A percentile compares a stretch with the other conserved stretches of the same genome.
phyloP scores from a whole-genome alignment of 2,113 vertebrate species.

The Gila orcuttii region DNA sequence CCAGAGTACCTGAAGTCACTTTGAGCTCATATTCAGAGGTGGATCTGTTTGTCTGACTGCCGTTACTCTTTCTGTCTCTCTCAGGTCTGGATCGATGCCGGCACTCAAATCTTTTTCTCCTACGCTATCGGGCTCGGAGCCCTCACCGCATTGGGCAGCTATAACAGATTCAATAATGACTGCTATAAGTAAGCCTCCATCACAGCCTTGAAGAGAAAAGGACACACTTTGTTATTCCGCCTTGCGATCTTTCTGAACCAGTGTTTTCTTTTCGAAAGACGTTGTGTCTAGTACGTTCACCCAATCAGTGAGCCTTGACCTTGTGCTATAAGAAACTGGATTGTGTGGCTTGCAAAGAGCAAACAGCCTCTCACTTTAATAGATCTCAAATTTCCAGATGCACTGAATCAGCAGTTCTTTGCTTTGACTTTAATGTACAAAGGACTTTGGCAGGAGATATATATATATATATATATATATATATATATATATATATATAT shows the following conservation, averaged over 20 bases:
- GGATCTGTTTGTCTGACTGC: not conserved
- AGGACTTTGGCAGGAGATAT: not conserved
- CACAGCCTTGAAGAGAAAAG: conserved; percentile 14
- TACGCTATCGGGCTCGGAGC: conserved; percentile 84
- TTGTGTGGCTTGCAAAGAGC: not conserved
- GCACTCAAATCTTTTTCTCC: conserved; percentile 82
- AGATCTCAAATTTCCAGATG: not conserved
- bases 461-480: conserved; percentile 4
- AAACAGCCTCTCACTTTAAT: not conserved
- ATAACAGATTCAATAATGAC: conserved; percentile 84
- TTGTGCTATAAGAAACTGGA: conserved; percentile 39
- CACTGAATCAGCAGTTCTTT: conserved; percentile 6
- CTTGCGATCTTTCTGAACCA: not conserved
- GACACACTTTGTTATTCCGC: not conserved
- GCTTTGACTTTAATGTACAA: not conserved
- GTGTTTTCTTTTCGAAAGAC: not conserved
- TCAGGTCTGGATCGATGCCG: conserved; percentile 83
- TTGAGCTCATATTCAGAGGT: not conserved
- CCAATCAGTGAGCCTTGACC: not conserved
- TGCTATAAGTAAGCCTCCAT: conserved; percentile 77
- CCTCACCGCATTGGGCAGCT: conserved; percentile 81
- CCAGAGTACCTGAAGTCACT: not conserved
- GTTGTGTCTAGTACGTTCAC: not conserved
- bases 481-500: not conserved
- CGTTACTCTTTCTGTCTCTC: conserved; percentile 40